Conservation (phyloP, 2,888 invertebrate species). For the Pyralis farinalis region DNA sequence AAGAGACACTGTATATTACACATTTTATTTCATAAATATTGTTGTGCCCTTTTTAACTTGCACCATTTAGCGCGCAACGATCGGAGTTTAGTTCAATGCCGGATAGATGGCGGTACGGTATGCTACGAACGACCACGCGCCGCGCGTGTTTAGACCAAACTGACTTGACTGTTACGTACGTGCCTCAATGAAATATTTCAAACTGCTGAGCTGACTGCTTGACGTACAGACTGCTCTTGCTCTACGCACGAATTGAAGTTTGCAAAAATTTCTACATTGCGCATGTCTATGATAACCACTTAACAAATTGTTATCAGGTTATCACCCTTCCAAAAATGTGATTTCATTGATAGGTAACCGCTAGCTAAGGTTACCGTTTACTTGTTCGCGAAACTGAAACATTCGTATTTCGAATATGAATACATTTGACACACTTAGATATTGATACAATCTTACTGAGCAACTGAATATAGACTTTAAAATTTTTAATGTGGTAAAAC, state of each 20-base stretch:
- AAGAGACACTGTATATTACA: constrained; percentile 55
- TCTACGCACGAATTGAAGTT: constrained; percentile 1
- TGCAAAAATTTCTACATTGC: neutral
- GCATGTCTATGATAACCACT: neutral
- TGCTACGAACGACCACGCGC: constrained; percentile 43
- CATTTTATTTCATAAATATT: constrained; percentile 71
- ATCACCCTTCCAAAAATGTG: neutral
- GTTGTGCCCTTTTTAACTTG: constrained; percentile 44
- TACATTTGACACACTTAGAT: too few relatives aligned
- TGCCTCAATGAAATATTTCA: too few relatives aligned
- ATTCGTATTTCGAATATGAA: too few relatives aligned
- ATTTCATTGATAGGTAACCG: neutral
- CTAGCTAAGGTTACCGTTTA: too few relatives aligned
- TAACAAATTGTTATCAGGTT: neutral
- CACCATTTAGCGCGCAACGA: constrained; percentile 49
- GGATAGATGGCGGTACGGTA: constrained; percentile 42
- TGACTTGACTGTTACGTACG: constrained; percentile 36
- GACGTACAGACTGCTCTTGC: neutral
- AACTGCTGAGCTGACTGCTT: neutral
- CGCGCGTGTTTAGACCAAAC: constrained; percentile 58
- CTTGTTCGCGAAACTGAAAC: too few relatives aligned
- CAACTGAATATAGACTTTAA: too few relatives aligned
- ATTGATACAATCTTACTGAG: too few relatives aligned
- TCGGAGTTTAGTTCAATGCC: constrained; percentile 60
- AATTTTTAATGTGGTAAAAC: too few relatives aligned